Base-by-base conservation (phyloP, 2,888 invertebrate species). In the Spilosoma lubricipeda region DNA sequence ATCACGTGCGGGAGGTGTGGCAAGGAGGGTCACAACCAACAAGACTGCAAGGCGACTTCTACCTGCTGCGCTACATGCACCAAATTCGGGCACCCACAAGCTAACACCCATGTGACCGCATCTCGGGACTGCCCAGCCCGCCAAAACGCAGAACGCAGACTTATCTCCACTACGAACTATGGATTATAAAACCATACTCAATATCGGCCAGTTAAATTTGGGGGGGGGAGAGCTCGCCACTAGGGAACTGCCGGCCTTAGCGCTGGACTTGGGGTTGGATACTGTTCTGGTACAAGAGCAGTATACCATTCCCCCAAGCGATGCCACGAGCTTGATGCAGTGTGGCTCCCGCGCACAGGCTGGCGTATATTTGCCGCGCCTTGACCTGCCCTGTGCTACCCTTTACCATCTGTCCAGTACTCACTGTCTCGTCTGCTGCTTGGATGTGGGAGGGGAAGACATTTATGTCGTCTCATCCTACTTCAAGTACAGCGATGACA, bases 201-300 rank as follows among this genome's bases (percentile, higher is more conserved):
- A 45, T 15, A 11, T 67, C 7, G 66, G 66, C 9, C 66, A 67
- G 13, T 11, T 88, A 0, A 87, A 87, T 27, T 74, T 84, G 0
- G 74, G 71, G 8, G 83, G 86, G 0, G 81, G 82, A 0, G 74
- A 63, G 20, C 36, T 69, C 0, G 86, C 87, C 0, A 86, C 85
- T 0, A 48, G 0, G n/a, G 86, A 87, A 71, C 42, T 85, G 1
- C 80, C 80, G 0, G 71, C 66, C 0, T 5, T 86, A 0, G 81
- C 84, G 1, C 23, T n/a, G 0, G 76, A 78, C 1, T 30, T 68
- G 0, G 67, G 67, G 0, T 56, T 87, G 2, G 86, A 85, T 13
- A 11, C 86, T 2, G 72, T 83, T 1, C 80, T 87, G 0, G 77
- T 86, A 0, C 86, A 86, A 68, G 87, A 87, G 65, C 86, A 85